Evolutionary conservation across 2,113 vertebrate species (phyloP).

Genomic region (Catharus fuscescens): DNA sequence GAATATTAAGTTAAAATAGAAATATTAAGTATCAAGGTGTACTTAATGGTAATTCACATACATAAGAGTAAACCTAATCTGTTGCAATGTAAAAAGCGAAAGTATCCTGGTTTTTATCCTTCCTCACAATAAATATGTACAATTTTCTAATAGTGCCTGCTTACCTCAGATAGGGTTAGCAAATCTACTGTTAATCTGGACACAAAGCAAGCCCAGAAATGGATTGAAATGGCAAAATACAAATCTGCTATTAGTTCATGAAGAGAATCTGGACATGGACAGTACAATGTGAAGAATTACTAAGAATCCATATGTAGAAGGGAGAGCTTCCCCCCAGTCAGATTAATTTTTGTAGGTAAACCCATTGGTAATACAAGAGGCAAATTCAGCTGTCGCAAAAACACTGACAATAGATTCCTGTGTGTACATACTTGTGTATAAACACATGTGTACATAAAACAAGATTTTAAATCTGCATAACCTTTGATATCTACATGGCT

Average conservation of each 20-base stretch:
- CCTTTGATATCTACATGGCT: not conserved
- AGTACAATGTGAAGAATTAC: not conserved
- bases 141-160: not conserved
- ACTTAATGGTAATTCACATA: not conserved
- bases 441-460: not conserved
- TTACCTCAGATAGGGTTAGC: not conserved
- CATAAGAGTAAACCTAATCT: not conserved
- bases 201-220: not conserved
- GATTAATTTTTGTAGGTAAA: not conserved
- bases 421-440: not conserved
- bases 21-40: not conserved
- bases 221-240: not conserved
- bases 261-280: not conserved
- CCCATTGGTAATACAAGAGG: not conserved
- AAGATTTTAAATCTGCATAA: not conserved
- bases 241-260: not conserved
- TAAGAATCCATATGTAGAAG: not conserved
- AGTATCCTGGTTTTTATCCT: not conserved
- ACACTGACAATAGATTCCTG: not conserved
- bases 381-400: not conserved
- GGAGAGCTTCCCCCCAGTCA: not conserved
- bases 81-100: not conserved
- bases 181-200: constrained; percentile 3
- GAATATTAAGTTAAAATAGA: not conserved
- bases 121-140: not conserved